These are phyloP conservation scores for Triops cancriformis DNA, from an alignment of 1,140 invertebrate species.

Conservation along the genomic window DNA sequence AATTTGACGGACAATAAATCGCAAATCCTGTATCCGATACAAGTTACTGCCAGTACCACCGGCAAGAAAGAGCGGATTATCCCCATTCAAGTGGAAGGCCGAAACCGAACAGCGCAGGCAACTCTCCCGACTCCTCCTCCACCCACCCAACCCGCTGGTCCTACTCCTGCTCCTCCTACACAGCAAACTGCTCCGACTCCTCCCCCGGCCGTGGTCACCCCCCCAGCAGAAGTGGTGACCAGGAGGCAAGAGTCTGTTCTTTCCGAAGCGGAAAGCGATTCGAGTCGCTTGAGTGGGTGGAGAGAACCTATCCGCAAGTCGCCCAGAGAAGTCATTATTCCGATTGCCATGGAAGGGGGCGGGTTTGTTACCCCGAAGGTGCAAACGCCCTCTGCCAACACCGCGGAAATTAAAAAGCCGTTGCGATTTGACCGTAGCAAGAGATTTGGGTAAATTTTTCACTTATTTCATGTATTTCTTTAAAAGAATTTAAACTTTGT, in stretches of 20 bases:
- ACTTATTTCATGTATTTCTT: not conserved
- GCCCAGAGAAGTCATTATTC: slow-evolving; percentile 80
- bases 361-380: slow-evolving; percentile 63
- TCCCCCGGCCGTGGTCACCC: not conserved
- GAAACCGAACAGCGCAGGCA: slow-evolving; percentile 29
- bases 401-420: slow-evolving; percentile 24
- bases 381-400: slow-evolving; percentile 15
- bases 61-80: slow-evolving; percentile 52
- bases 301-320: slow-evolving; percentile 71
- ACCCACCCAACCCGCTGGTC: not conserved
- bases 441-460: slow-evolving; percentile 2
- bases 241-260: not conserved
- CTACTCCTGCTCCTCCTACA: slow-evolving; percentile 16
- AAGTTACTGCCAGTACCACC: not conserved
- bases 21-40: not conserved
- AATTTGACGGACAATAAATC: not conserved
- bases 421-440: slow-evolving; percentile 22
- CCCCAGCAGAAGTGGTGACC: not conserved
- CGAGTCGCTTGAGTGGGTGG: slow-evolving; percentile 16
- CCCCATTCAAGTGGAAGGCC: slow-evolving; percentile 47
- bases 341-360: slow-evolving; percentile 78
- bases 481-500: not conserved
- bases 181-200: slow-evolving; percentile 2
- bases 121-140: slow-evolving; percentile 17
- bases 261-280: slow-evolving; percentile 3